Percentiles rank a stretch among this genome's conserved stretches.
These are phyloP conservation scores for Burhinus oedicnemus DNA, from an alignment of 2,113 vertebrate species.

Conservation along the genomic window DNA sequence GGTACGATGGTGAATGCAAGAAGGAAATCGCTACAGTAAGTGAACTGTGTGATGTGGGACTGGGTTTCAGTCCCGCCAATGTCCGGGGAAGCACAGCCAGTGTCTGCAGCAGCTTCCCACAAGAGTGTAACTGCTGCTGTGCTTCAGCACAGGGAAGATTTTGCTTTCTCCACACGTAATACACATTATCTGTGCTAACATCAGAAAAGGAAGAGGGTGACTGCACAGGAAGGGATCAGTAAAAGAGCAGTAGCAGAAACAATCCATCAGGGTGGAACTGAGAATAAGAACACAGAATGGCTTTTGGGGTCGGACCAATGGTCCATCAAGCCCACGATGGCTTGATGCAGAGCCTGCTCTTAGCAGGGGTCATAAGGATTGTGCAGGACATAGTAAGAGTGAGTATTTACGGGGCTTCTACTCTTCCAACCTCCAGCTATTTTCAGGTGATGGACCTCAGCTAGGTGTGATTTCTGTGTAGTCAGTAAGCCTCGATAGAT, in stretches of 20 bases:
- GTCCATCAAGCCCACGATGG: neutral
- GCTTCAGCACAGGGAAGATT: neutral
- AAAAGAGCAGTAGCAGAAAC: neutral
- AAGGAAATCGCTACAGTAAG: slow-evolving; percentile 21
- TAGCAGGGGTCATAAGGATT: neutral
- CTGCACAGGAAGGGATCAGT: neutral
- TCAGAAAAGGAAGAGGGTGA: neutral
- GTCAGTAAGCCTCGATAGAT: neutral
- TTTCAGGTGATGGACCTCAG: neutral
- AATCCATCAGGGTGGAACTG: neutral
- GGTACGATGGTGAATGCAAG: neutral
- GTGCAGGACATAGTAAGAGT: neutral
- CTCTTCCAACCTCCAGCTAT: neutral
- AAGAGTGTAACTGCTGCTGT: neutral
- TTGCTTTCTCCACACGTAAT: neutral
- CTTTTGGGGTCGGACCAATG: neutral
- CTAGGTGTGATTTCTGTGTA: neutral
- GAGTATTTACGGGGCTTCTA: neutral
- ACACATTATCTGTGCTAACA: fast-evolving
- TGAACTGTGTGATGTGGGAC: neutral
- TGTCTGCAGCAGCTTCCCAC: neutral
- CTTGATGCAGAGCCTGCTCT: neutral
- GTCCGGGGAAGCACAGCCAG: neutral
- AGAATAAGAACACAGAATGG: neutral
- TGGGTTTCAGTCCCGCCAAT: neutral